A percentile compares a stretch with the other conserved stretches of the same genome.
Evolutionary conservation across 2,888 invertebrate species (phyloP).

Genomic region (Stenotaenia linearis): DNA sequence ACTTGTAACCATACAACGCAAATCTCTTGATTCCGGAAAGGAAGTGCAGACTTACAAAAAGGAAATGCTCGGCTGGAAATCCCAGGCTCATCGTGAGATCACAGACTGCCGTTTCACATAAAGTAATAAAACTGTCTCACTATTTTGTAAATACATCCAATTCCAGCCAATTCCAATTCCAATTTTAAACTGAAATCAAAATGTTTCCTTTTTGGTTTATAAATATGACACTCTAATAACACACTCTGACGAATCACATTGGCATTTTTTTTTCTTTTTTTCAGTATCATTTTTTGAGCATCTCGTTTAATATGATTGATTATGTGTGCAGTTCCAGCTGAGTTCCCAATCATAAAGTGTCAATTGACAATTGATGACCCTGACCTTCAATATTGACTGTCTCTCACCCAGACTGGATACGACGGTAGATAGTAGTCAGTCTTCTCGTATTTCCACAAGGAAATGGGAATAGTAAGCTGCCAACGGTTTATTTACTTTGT

Average conservation of each 20-base stretch:
- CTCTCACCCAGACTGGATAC: background rate
- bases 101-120: background rate
- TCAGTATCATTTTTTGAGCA: background rate
- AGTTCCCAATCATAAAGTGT: background rate
- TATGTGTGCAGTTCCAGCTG: background rate
- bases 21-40: background rate
- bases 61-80: background rate
- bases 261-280: too few relatives aligned
- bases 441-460: background rate
- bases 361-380: background rate
- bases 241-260: too few relatives aligned
- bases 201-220: background rate
- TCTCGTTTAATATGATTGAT: background rate
- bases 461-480: constrained; percentile 3
- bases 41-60: background rate
- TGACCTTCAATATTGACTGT: constrained; percentile 7
- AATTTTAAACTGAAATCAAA: too few relatives aligned
- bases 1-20: background rate
- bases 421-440: background rate
- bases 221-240: too few relatives aligned
- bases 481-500: background rate
- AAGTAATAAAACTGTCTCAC: background rate
- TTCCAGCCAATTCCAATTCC: too few relatives aligned
- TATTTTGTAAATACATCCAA: background rate
- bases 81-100: background rate